These are phyloP conservation scores for Tachina lurida DNA, from an alignment of 2,888 invertebrate species.

Conservation along the genomic window DNA sequence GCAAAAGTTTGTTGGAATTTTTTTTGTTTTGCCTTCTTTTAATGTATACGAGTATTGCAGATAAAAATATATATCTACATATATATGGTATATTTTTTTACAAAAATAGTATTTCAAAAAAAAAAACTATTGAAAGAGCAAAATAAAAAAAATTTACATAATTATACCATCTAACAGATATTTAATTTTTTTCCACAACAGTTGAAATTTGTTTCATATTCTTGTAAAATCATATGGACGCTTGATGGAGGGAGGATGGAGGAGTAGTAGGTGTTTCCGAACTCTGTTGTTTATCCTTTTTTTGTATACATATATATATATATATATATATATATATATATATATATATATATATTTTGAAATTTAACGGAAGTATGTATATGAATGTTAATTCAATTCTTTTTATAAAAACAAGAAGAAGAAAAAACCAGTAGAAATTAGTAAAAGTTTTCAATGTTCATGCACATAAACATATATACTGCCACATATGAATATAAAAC, in stretches of 20 bases:
- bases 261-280: slow-evolving; percentile 34
- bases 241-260: not conserved
- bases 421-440: slow-evolving; percentile 77
- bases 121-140: slow-evolving; percentile 4
- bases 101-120: not conserved
- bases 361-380: slow-evolving; percentile 42
- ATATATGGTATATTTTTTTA: not conserved
- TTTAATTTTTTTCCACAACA: slow-evolving; percentile 26
- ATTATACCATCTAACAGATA: slow-evolving; percentile 63
- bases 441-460: slow-evolving; percentile 74
- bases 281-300: slow-evolving; percentile 40
- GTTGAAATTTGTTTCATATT: slow-evolving; percentile 45
- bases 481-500: slow-evolving; percentile 50
- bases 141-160: slow-evolving; percentile 59
- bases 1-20: not conserved
- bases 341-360: slow-evolving; percentile 10
- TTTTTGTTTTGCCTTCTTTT: not conserved
- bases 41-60: not conserved
- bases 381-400: slow-evolving; percentile 54
- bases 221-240: slow-evolving; percentile 15
- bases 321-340: slow-evolving; percentile 5
- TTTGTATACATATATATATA: not conserved
- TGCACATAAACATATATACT: slow-evolving; percentile 41
- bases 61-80: not conserved
- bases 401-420: slow-evolving; percentile 69